These are phyloP conservation scores for Lynx canadensis DNA, from an alignment of 2,113 vertebrate genomes.

Conservation along the genomic window DNA sequence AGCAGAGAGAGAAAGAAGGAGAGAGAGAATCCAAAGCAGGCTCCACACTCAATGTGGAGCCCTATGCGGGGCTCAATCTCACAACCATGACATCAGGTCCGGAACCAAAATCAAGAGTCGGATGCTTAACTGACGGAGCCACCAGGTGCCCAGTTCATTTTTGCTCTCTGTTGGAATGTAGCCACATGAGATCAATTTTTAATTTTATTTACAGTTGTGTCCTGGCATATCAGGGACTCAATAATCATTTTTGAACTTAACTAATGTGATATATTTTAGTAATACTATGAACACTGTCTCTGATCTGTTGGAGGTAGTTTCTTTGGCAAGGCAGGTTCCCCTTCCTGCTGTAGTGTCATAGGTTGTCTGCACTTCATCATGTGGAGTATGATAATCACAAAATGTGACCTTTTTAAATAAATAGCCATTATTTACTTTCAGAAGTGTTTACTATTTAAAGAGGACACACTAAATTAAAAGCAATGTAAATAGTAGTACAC, in stretches of 20 bases:
- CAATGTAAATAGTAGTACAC: not conserved
- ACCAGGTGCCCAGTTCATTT: not conserved
- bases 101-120: no score
- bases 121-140: no score
- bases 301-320: not conserved
- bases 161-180: not conserved
- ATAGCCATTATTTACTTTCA: not conserved
- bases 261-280: not conserved
- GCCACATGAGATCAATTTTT: not conserved
- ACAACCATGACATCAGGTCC: no score
- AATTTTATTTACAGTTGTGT: not conserved
- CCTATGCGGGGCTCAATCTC: no score
- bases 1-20: no score
- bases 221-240: not conserved
- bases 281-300: not conserved
- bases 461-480: not conserved
- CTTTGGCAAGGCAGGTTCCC: not conserved
- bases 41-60: no score
- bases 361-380: not conserved
- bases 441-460: not conserved
- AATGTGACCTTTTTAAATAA: not conserved
- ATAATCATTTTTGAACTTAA: not conserved
- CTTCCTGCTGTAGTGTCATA: fast-evolving
- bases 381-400: not conserved
- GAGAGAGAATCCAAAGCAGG: no score